Evolutionary conservation across 2,888 invertebrate species (phyloP), one percentile per base, ranked within the genome.

Genomic region (Eristalis intricaria): DNA sequence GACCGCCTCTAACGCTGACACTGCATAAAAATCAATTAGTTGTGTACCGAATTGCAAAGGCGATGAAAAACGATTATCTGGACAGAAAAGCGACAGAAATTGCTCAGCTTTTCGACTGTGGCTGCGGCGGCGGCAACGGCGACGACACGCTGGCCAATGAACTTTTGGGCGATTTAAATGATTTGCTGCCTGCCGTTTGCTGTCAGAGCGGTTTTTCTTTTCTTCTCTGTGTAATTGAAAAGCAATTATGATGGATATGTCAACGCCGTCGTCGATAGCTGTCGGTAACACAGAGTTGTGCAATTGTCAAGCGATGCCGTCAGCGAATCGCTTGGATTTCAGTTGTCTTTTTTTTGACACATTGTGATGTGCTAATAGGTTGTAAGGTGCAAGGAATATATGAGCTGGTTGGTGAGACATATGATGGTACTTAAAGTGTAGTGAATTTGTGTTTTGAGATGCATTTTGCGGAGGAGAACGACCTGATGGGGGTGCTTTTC

Each of bases 21-120:
- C 58, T 35, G 78, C 79, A 87, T 68, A 56, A 75, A 87, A 79
- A 79, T 66, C 70, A 83, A 83, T 83, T 79, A 82, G 75, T 38
- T 58, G 38, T 63, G 50, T 75, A 74, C 65, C 74, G 71, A 65
- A 83, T 73, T 66, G 77, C 76, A 77, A 75, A 64, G 73, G 61
- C 73, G 56, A 75, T 66, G 71, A 75, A 87, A 86, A 87, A 63
- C 70, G 78, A 83, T 87, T 87, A 83, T 69, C 63, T 63, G 29
- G 63, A 60, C 71, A 79, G 43, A 79, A 79, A 79, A 75, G 63
- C 43, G 40, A 56, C 50, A 64, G 64, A 74, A 70, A 82, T 61
- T 70, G 75, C 60, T 81, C 75, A 58, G n/a, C 64, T 19, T 61
- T 73, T 71, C 63, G 65, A 43, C 19, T 75, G 58, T 4, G 4